Percentiles rank a stretch among this genome's conserved stretches.
These are phyloP conservation scores for Tenthredo amoena DNA, from an alignment of 2,888 invertebrate genomes.

Conservation along the genomic window DNA sequence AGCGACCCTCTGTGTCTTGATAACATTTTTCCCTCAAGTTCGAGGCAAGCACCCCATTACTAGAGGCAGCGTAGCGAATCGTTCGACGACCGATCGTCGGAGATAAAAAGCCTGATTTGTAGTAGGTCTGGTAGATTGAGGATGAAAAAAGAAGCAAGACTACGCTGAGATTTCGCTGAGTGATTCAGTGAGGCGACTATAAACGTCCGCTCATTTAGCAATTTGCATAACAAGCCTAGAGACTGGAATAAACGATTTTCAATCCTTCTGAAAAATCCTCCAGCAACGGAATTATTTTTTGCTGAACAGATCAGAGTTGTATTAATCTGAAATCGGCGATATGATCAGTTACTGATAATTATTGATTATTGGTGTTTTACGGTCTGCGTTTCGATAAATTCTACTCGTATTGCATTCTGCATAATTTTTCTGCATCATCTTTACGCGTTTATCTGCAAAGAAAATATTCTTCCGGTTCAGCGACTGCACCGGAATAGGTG, in stretches of 20 bases:
- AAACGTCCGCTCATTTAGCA: conserved; percentile 42
- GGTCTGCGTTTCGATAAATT: background rate
- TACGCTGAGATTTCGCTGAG: conserved; percentile 12
- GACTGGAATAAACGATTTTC: conserved; percentile 32
- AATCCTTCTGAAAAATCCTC: conserved; percentile 7
- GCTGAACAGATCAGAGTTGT: background rate
- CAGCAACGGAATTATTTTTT: background rate
- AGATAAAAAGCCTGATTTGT: conserved; percentile 47
- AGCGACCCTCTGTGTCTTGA: conserved; percentile 35
- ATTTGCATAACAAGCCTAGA: conserved; percentile 39
- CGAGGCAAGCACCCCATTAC: conserved; percentile 38
- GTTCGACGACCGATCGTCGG: conserved; percentile 45
- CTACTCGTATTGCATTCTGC: background rate
- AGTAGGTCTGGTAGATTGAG: background rate
- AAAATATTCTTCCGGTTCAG: background rate
- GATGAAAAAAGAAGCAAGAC: background rate
- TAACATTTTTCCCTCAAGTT: conserved; percentile 42
- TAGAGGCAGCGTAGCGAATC: conserved; percentile 42
- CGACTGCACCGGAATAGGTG: background rate
- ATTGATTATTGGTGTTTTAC: background rate
- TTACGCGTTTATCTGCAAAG: background rate
- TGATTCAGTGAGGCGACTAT: conserved; percentile 41
- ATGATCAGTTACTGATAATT: background rate
- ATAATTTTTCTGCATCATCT: background rate
- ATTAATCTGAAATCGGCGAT: background rate